Evolutionary conservation across 2,113 vertebrate species (phyloP).

Genomic region (Corydoras sp.): DNA sequence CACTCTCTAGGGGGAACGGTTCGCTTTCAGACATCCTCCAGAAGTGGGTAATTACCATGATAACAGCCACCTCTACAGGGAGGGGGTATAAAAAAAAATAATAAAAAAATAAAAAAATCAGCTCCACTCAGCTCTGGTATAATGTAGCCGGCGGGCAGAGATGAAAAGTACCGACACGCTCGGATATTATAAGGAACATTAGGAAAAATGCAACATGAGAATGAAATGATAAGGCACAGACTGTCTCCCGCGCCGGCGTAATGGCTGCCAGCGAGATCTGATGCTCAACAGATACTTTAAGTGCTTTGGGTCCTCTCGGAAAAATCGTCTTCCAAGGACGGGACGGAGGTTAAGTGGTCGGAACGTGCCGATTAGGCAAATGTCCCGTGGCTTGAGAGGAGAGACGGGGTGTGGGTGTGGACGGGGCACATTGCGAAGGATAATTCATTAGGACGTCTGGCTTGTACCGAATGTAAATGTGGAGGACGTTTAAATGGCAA

Average conservation of each 20-base stretch:
- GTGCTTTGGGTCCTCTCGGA: background rate
- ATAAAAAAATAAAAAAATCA: background rate
- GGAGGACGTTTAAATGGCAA: no score
- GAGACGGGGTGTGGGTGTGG: no score
- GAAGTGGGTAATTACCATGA: conserved; percentile 54
- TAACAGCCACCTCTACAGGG: conserved; percentile 40
- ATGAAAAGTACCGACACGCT: conserved; percentile 8
- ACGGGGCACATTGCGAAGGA: no score
- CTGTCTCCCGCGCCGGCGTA: background rate
- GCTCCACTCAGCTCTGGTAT: background rate
- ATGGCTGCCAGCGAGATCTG: background rate
- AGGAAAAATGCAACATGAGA: conserved; percentile 1
- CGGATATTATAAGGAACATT: conserved; percentile 18
- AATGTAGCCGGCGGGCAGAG: conserved; percentile 4
- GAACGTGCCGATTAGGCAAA: background rate
- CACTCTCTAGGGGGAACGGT: conserved; percentile 25
- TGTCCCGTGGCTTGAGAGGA: no score
- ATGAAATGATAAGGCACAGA: background rate
- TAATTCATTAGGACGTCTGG: no score
- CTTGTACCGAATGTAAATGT: no score
- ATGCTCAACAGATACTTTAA: background rate
- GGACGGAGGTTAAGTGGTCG: background rate
- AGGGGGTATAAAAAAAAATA: conserved; percentile 22
- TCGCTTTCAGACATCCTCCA: conserved; percentile 30
- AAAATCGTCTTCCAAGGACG: background rate